Evolutionary conservation across 2,113 vertebrate genomes (phyloP).

Genomic region (Scolopax mira): DNA sequence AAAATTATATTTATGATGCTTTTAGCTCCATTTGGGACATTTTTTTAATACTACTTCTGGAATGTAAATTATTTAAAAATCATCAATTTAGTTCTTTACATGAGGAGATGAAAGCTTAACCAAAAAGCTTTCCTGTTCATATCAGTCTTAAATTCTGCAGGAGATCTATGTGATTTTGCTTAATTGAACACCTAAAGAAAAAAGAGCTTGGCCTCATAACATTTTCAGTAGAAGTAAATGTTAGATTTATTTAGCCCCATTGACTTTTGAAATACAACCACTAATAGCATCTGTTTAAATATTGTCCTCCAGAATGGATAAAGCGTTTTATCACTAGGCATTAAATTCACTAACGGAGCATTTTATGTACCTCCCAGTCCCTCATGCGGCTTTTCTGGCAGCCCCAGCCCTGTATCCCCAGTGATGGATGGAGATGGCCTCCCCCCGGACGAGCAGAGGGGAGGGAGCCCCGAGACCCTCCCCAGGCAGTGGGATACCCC

Average conservation of each 20-base stretch:
- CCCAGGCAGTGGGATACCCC: neutral
- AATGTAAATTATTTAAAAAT: constrained; percentile 73
- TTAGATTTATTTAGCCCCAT: constrained; percentile 67
- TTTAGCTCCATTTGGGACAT: constrained; percentile 70
- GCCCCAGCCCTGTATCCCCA: accelerated
- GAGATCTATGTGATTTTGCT: constrained; percentile 43
- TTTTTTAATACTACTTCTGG: constrained; percentile 57
- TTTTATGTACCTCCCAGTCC: neutral
- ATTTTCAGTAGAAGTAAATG: constrained; percentile 59
- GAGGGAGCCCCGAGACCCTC: neutral
- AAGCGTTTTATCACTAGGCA: constrained; percentile 18
- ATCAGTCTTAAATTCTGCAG: constrained; percentile 40
- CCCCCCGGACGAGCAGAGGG: accelerated
- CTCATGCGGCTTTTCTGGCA: neutral
- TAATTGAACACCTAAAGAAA: constrained; percentile 67
- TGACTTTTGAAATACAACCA: constrained; percentile 69
- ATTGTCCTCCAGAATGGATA: constrained; percentile 44
- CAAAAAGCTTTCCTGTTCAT: constrained; percentile 61
- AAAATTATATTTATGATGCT: constrained; percentile 73
- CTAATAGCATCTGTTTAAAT: constrained; percentile 73
- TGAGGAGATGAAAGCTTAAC: constrained; percentile 58
- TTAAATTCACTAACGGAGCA: neutral
- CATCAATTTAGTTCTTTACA: constrained; percentile 54
- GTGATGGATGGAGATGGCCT: accelerated
- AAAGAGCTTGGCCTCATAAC: constrained; percentile 49